A percentile compares a stretch with the other conserved stretches of the same genome.
Conservation (phyloP, 2,113 vertebrate genomes). For the Carassius auratus region DNA sequence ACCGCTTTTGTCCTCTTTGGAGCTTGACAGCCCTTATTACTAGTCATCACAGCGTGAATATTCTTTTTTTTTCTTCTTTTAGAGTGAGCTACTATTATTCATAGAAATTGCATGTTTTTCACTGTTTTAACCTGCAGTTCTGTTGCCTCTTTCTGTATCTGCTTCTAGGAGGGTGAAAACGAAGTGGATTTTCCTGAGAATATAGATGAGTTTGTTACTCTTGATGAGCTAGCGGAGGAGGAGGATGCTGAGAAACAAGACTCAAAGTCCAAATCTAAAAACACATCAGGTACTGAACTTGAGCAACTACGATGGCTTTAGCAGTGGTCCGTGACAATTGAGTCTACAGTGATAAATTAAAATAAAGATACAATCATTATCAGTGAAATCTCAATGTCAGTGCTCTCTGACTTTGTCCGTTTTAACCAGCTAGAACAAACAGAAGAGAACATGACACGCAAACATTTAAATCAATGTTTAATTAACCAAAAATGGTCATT, state of each 20-base stretch:
- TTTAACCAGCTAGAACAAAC: too few relatives aligned
- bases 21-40: not conserved
- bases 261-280: slow-evolving; percentile 27
- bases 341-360: not conserved
- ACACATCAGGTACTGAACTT: slow-evolving; percentile 44
- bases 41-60: too few relatives aligned
- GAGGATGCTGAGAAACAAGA: slow-evolving; percentile 78
- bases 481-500: not conserved
- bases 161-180: slow-evolving; percentile 47
- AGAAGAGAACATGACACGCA: not conserved
- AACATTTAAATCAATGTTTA: not conserved
- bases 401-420: not conserved
- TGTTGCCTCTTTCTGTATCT: not conserved
- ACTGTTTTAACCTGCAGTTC: not conserved
- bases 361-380: not conserved
- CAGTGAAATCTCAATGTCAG: not conserved
- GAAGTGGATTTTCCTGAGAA: slow-evolving; percentile 83
- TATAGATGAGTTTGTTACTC: slow-evolving; percentile 94
- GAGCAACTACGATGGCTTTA: not conserved
- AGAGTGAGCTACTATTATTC: not conserved
- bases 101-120: not conserved
- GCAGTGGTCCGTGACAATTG: not conserved
- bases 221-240: slow-evolving; percentile 90
- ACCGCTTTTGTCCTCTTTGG: not conserved
- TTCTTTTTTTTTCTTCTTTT: too few relatives aligned